Conservation (phyloP, 2,113 vertebrate genomes). For the Chloropsis hardwickii region DNA sequence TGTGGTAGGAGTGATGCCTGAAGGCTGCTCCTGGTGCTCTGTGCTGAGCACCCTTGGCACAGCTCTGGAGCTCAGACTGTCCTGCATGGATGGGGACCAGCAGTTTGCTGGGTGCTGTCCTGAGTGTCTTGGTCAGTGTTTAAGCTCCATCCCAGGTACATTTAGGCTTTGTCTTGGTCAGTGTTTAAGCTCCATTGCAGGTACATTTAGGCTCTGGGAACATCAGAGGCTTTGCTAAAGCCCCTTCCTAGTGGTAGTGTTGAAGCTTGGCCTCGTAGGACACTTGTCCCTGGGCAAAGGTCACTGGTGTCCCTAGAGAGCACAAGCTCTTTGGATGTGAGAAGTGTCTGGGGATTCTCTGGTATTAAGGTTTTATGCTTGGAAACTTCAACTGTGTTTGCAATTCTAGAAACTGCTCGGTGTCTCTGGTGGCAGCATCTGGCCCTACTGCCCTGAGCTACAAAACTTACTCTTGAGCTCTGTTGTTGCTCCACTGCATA, state of each 20-base stretch:
- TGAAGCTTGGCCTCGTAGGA: neutral
- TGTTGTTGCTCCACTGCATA: neutral
- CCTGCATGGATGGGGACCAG: neutral
- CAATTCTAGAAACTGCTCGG: neutral
- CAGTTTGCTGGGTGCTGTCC: neutral
- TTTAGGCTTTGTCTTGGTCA: accelerated
- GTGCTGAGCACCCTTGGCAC: neutral
- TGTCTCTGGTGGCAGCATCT: neutral
- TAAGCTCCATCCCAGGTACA: neutral
- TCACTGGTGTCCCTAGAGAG: neutral
- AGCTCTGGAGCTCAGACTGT: neutral
- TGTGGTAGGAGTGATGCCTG: neutral
- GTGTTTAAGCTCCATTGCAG: neutral
- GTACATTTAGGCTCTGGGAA: neutral
- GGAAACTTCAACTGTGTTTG: neutral
- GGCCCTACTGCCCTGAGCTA: neutral
- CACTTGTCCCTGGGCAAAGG: neutral
- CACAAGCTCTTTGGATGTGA: neutral
- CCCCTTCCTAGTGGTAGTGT: neutral
- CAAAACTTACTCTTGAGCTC: neutral
- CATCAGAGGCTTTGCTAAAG: neutral
- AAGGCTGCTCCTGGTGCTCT: neutral
- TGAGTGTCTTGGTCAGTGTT: neutral
- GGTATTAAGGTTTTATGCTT: neutral
- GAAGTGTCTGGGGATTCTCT: neutral